Percentiles rank a stretch among this genome's conserved stretches.
Evolutionary conservation across 1,140 invertebrate species (phyloP).

Genomic region (Branchinecta lynchi): DNA sequence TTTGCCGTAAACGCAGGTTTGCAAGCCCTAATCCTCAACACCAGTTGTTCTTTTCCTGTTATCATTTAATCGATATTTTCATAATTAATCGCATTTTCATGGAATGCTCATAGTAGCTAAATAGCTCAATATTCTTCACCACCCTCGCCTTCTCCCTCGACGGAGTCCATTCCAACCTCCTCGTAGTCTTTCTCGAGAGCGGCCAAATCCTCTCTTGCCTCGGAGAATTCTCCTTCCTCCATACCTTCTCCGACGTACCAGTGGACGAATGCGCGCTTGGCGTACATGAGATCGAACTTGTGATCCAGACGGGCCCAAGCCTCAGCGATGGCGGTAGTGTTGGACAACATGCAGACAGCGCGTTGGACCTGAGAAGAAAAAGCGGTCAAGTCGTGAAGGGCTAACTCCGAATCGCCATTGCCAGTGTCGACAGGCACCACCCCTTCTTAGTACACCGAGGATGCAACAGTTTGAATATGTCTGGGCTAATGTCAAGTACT

Average conservation of each 20-base stretch:
- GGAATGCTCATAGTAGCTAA: too few species aligned
- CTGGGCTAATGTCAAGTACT: too few species aligned
- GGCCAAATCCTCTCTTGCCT: constrained; percentile 48
- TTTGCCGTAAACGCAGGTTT: too few species aligned
- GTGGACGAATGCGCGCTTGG: constrained; percentile 58
- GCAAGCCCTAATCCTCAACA: too few species aligned
- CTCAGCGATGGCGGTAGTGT: constrained; percentile 55
- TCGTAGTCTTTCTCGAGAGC: constrained; percentile 48
- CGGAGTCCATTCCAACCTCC: constrained; percentile 46
- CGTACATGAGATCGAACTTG: constrained; percentile 42
- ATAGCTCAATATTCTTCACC: constrained; percentile 33
- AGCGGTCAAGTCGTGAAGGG: constrained; percentile 22
- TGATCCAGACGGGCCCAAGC: constrained; percentile 42
- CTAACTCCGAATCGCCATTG: too few species aligned
- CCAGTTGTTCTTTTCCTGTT: too few species aligned
- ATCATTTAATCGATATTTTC: too few species aligned
- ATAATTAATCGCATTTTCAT: too few species aligned
- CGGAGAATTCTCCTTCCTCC: constrained; percentile 52
- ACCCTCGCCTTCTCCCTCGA: constrained; percentile 37
- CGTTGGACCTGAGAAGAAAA: constrained; percentile 30
- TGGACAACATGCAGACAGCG: constrained; percentile 59
- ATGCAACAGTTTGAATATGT: too few species aligned
- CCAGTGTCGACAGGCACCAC: too few species aligned
- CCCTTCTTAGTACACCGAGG: too few species aligned
- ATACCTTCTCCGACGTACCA: constrained; percentile 52